These are phyloP conservation scores for Xenentodon cancila DNA, from an alignment of 2,797 vertebrate species.

Conservation along the genomic window DNA sequence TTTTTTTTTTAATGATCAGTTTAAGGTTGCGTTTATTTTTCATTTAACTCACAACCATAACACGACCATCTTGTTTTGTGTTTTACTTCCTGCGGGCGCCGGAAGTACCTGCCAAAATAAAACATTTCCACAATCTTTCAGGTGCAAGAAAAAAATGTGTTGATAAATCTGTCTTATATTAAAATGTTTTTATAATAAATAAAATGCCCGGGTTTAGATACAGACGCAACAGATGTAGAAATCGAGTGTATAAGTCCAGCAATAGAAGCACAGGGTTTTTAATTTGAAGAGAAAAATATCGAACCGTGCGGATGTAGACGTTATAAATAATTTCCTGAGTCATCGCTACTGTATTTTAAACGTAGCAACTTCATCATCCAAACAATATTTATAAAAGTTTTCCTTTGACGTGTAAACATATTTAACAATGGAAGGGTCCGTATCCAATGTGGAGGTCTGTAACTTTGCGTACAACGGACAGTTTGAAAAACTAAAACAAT, in stretches of 20 bases:
- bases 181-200: accelerated
- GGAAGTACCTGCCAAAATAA: constrained; percentile 50
- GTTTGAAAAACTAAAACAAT: constrained; percentile 85
- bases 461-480: constrained; percentile 90
- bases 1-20: no score
- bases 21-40: neutral
- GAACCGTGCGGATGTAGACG: constrained; percentile 42
- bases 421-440: constrained; percentile 80
- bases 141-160: accelerated
- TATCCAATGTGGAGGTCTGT: constrained; percentile 91
- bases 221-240: no score
- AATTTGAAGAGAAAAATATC: constrained; percentile 47
- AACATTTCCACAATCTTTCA: accelerated
- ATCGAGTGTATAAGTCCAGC: neutral
- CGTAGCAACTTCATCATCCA: neutral
- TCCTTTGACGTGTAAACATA: neutral
- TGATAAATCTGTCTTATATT: accelerated
- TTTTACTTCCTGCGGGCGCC: constrained; percentile 39
- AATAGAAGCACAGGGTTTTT: constrained; percentile 27
- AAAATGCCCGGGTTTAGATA: neutral
- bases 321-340: constrained; percentile 65
- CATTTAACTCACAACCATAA: neutral
- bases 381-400: accelerated
- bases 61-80: neutral
- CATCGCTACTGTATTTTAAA: constrained; percentile 47